Evolutionary conservation across 1,140 invertebrate species (phyloP).

Genomic region (Drosophila lini): DNA sequence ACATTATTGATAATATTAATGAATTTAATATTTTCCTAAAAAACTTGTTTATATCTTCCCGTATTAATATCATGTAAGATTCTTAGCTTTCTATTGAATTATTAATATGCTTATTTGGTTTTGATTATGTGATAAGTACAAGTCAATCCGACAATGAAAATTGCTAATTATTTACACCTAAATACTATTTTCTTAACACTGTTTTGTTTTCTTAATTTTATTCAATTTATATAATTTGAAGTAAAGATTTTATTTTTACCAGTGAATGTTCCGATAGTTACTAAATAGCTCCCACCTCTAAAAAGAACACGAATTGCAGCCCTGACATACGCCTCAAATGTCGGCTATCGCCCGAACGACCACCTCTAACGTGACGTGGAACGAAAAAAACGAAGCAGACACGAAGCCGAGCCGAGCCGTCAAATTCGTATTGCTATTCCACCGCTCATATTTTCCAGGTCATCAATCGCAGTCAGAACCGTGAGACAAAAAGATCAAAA

Average conservation of each 20-base stretch:
- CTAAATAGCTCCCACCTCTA: background rate
- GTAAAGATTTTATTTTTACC: background rate
- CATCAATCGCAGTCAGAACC: conserved; percentile 35
- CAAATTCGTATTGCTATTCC: conserved; percentile 39
- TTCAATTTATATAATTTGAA: background rate
- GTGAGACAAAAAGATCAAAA: conserved; percentile 35
- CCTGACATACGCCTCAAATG: conserved; percentile 5
- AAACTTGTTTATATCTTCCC: too few relatives aligned
- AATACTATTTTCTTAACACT: background rate
- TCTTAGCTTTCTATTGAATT: background rate
- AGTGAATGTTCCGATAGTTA: background rate
- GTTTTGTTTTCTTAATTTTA: background rate
- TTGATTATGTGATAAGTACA: background rate
- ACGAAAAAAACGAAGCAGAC: conserved; percentile 48
- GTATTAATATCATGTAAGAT: too few relatives aligned
- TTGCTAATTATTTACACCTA: background rate
- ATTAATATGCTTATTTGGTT: background rate
- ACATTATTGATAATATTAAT: too few relatives aligned
- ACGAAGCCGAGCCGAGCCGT: conserved; percentile 61
- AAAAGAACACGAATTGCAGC: background rate
- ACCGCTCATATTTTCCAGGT: conserved; percentile 68
- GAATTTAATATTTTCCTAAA: too few relatives aligned
- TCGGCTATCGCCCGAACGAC: conserved; percentile 9
- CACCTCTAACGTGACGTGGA: conserved; percentile 66
- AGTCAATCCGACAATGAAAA: too few relatives aligned